Conservation (phyloP, 1,140 invertebrate species). For the Anoplolepis gracilipes region DNA sequence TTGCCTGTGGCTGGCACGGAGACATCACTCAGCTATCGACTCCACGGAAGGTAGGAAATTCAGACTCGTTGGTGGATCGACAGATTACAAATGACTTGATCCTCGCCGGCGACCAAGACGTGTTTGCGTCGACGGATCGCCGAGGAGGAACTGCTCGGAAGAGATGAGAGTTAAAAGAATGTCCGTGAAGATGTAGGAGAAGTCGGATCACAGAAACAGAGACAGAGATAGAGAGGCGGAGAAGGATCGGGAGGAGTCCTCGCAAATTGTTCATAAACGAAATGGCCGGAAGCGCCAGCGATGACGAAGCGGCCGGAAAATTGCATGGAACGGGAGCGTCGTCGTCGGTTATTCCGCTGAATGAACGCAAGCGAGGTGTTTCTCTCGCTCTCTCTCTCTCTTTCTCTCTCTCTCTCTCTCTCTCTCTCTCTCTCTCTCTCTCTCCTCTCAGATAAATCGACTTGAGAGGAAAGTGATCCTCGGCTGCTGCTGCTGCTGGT, state of each 20-base stretch:
- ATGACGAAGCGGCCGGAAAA: constrained; percentile 54
- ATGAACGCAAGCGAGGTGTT: constrained; percentile 10
- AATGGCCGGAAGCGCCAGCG: constrained; percentile 37
- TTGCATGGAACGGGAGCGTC: constrained; percentile 52
- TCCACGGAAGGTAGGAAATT: constrained; percentile 78
- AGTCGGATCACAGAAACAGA: background rate
- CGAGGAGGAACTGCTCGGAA: background rate
- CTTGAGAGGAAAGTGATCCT: constrained; percentile 60
- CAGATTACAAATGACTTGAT: constrained; percentile 67
- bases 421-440: background rate
- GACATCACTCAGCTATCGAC: constrained; percentile 85
- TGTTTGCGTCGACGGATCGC: background rate
- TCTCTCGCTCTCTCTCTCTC: constrained; percentile 9
- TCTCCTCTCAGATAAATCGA: constrained; percentile 19
- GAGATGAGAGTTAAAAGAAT: constrained; percentile 20
- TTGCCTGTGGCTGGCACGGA: constrained; percentile 85
- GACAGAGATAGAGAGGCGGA: background rate
- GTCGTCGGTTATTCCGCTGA: constrained; percentile 45
- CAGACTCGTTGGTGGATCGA: constrained; percentile 53
- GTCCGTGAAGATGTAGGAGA: background rate
- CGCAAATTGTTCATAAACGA: constrained; percentile 59
- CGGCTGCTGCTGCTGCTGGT: constrained; percentile 33
- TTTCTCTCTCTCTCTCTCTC: background rate
- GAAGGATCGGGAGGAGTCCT: background rate
- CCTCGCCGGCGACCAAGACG: background rate